phyloP scores from a whole-genome alignment of 2,888 invertebrate genomes.

The Nasonovia ribisnigri region DNA sequence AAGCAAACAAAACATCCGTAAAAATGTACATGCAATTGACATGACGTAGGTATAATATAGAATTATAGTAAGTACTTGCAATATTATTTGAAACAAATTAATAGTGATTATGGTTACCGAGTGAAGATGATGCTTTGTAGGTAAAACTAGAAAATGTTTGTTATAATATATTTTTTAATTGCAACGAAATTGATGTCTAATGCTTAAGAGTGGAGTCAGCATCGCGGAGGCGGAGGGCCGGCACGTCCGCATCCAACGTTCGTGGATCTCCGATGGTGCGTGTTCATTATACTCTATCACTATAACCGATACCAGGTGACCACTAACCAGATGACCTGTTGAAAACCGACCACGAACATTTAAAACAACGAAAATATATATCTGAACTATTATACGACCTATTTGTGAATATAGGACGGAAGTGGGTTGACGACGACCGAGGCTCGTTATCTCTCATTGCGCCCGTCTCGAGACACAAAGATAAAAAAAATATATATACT shows the following conservation, averaged over 20 bases:
- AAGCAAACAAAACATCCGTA: background rate
- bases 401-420: background rate
- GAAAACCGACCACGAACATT: slow-evolving; percentile 55
- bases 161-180: background rate
- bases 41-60: background rate
- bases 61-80: background rate
- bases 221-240: slow-evolving; percentile 4
- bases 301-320: background rate
- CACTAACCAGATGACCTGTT: slow-evolving; percentile 53
- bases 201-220: background rate
- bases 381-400: background rate
- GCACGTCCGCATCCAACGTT: slow-evolving; percentile 34
- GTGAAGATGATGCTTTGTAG: slow-evolving; percentile 39
- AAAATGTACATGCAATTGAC: background rate
- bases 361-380: slow-evolving; percentile 39
- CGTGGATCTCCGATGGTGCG: background rate
- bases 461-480: background rate
- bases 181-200: background rate
- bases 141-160: background rate
- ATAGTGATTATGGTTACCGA: slow-evolving; percentile 38
- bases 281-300: slow-evolving; percentile 48
- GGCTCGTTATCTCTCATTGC: background rate
- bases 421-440: background rate
- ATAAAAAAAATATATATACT: background rate
- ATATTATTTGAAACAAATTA: background rate